phyloP scores from a whole-genome alignment of 2,888 invertebrate genomes.

The Scotopteryx bipunctaria region DNA sequence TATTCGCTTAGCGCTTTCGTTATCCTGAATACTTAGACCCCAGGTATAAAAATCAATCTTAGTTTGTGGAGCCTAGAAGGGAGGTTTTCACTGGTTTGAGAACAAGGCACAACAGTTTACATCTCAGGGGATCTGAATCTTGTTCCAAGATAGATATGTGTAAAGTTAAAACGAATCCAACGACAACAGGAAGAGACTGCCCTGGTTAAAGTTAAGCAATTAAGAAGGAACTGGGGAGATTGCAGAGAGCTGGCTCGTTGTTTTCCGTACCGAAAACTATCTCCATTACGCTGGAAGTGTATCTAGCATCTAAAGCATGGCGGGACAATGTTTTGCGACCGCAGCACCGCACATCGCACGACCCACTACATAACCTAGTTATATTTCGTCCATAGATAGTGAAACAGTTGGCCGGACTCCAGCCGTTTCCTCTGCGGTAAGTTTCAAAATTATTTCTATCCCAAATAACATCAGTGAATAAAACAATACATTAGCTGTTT shows the following conservation, averaged over 20 bases:
- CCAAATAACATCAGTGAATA: slow-evolving; percentile 25
- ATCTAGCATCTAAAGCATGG: slow-evolving; percentile 53
- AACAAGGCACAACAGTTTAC: slow-evolving; percentile 16
- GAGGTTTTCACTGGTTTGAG: slow-evolving; percentile 8
- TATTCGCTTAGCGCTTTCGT: too few species aligned
- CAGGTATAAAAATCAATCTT: too few species aligned
- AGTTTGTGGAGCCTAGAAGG: slow-evolving; percentile 6
- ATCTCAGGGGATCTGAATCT: slow-evolving; percentile 33
- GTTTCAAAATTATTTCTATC: slow-evolving; percentile 39
- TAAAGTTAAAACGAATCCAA: slow-evolving; percentile 67
- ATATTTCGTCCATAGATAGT: slow-evolving; percentile 53
- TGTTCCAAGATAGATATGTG: slow-evolving; percentile 61
- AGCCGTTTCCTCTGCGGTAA: slow-evolving; percentile 41
- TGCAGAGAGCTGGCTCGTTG: slow-evolving; percentile 68
- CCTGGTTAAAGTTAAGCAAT: slow-evolving; percentile 76
- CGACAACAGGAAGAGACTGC: slow-evolving; percentile 61
- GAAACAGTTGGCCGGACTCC: slow-evolving; percentile 67
- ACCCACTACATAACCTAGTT: slow-evolving; percentile 44
- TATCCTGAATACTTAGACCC: too few species aligned
- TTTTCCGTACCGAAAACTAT: slow-evolving; percentile 75
- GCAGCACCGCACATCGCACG: slow-evolving; percentile 38
- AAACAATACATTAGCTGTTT: slow-evolving; percentile 44
- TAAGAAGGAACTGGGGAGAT: slow-evolving; percentile 72
- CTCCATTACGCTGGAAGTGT: slow-evolving; percentile 72
- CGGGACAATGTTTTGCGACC: slow-evolving; percentile 56